Percentiles rank a stretch among this genome's conserved stretches.
phyloP scores from a whole-genome alignment of 2,888 invertebrate species.

The Portevinia maculata region DNA sequence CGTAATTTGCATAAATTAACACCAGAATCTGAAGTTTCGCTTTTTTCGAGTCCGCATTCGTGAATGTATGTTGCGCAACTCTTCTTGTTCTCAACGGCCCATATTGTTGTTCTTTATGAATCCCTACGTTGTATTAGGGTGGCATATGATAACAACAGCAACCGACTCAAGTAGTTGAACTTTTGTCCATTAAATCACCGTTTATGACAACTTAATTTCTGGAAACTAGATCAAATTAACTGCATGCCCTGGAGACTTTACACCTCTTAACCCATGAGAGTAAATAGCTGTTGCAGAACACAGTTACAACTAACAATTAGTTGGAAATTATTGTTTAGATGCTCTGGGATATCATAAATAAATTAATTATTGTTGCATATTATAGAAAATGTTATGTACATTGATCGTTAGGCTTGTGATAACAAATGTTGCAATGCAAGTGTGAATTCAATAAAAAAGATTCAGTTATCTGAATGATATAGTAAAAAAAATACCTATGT shows the following conservation, averaged over 20 bases:
- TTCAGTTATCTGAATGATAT: too few species aligned
- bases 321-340: not conserved
- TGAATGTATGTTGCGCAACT: not conserved
- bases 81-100: constrained; percentile 2
- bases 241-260: constrained; percentile 25
- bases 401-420: too few species aligned
- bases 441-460: too few species aligned
- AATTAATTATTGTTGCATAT: too few species aligned
- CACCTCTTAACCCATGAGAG: constrained; percentile 2
- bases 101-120: not conserved
- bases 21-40: constrained; percentile 15
- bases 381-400: too few species aligned
- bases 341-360: not conserved
- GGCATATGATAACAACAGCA: constrained; percentile 14
- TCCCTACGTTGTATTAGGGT: not conserved
- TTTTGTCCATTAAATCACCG: constrained; percentile 40
- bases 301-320: not conserved
- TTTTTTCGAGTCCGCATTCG: constrained; percentile 11
- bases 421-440: too few species aligned
- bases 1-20: constrained; percentile 55
- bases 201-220: constrained; percentile 48
- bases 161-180: constrained; percentile 24
- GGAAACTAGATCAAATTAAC: constrained; percentile 36
- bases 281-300: not conserved
- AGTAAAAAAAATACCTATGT: too few species aligned